Percentiles rank a stretch among this genome's conserved stretches.
phyloP scores from a whole-genome alignment of 2,797 vertebrate genomes.

The Arctocebus calabarensis region DNA sequence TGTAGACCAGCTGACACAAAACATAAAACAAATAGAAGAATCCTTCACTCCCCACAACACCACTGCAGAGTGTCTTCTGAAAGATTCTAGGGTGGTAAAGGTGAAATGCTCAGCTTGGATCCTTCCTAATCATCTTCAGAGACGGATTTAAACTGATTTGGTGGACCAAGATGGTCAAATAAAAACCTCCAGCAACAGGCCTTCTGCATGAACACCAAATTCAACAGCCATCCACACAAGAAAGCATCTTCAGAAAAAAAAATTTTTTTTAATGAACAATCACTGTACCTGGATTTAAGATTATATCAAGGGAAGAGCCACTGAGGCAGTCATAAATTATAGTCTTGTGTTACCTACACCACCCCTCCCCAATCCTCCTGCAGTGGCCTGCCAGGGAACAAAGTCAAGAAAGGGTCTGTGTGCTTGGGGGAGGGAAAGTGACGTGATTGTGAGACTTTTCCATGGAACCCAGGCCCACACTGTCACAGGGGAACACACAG shows the following conservation, averaged over 20 bases:
- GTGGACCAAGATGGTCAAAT: neutral
- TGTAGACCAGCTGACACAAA: neutral
- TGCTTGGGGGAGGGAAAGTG: neutral
- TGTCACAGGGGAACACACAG: neutral
- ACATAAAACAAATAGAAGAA: neutral
- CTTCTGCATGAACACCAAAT: neutral
- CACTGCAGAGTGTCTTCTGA: neutral
- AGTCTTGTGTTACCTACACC: neutral
- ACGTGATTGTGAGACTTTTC: neutral
- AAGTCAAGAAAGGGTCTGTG: neutral
- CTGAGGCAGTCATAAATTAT: neutral
- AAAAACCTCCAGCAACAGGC: neutral
- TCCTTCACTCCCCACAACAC: neutral
- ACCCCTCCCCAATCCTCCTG: too few species aligned
- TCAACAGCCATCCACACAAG: neutral
- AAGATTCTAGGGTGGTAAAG: neutral
- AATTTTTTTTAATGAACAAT: too few species aligned
- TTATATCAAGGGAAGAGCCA: neutral
- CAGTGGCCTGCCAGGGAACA: too few species aligned
- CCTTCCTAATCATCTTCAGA: neutral
- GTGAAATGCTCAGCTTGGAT: neutral
- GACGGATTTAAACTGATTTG: neutral
- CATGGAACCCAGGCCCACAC: neutral
- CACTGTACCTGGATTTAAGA: neutral
- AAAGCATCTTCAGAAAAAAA: neutral